phyloP scores from a whole-genome alignment of 2,797 vertebrate species.

The Manis javanica region DNA sequence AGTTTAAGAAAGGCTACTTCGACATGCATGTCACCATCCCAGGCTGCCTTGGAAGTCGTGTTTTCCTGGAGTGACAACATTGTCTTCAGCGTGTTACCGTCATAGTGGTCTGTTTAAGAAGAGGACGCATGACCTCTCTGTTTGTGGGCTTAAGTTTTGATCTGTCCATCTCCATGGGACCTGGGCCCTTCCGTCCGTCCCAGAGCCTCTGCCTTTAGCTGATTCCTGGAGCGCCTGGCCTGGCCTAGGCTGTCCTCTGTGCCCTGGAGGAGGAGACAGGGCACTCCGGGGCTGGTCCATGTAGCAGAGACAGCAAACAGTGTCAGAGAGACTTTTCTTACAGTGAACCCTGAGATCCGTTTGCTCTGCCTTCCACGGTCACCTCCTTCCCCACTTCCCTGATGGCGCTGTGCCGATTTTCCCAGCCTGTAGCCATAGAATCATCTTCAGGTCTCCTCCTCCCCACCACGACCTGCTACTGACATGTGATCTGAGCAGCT shows the following conservation, averaged over 20 bases:
- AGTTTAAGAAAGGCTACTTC: accelerated
- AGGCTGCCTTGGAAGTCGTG: no score
- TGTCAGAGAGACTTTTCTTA: background rate
- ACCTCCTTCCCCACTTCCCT: background rate
- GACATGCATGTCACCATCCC: accelerated
- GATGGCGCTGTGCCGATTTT: accelerated
- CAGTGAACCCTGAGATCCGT: background rate
- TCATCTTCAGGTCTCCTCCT: accelerated
- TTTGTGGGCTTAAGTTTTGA: background rate
- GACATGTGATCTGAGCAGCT: accelerated
- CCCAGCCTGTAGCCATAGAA: accelerated
- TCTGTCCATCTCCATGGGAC: background rate
- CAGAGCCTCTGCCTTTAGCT: background rate
- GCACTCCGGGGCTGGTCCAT: background rate
- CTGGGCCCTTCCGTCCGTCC: background rate
- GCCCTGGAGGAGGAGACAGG: background rate
- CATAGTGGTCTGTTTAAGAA: background rate
- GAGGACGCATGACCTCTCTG: background rate
- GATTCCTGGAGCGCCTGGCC: background rate
- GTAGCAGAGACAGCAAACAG: background rate
- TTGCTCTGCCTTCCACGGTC: background rate
- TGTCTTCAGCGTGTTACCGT: accelerated
- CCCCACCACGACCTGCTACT: accelerated
- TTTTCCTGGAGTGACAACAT: background rate
- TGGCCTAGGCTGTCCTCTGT: background rate